A percentile compares a stretch with the other conserved stretches of the same genome.
Conservation (phyloP, 2,113 vertebrate species). For the Actenoides lindsayi region DNA sequence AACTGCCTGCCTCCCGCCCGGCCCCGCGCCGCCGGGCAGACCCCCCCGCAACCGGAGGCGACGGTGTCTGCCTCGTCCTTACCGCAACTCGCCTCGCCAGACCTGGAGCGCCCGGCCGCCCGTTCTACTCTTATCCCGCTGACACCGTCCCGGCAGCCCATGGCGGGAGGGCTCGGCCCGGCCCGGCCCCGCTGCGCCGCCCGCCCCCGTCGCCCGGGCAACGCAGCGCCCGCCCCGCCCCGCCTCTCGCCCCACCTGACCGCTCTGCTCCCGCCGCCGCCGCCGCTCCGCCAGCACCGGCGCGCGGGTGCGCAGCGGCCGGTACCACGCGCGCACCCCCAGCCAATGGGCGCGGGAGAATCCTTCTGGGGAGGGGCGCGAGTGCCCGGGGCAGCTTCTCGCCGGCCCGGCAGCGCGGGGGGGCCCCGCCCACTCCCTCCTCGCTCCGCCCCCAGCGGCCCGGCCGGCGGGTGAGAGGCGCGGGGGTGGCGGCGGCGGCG, state of each 20-base stretch:
- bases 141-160: not conserved
- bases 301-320: not conserved
- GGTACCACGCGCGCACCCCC: not conserved
- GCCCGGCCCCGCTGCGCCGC: not conserved
- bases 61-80: not conserved
- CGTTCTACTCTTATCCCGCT: not conserved
- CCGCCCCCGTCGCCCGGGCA: constrained; percentile 67
- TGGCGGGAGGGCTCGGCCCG: not conserved
- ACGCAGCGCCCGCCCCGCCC: constrained; percentile 2
- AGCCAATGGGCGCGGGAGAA: not conserved
- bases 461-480: not conserved
- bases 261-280: not conserved
- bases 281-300: not conserved
- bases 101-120: not conserved
- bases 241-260: not conserved
- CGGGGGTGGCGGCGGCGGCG: not conserved
- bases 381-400: not conserved
- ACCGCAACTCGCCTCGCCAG: not conserved
- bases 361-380: not conserved
- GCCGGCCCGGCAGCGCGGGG: not conserved
- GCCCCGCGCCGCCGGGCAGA: too few species aligned
- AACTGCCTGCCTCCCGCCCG: not conserved
- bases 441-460: not conserved
- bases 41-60: too few species aligned
- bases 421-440: not conserved